Evolutionary conservation across 2,797 vertebrate genomes (phyloP), one percentile per base, ranked within the genome.

Genomic region (Coregonus ussuriensis): DNA sequence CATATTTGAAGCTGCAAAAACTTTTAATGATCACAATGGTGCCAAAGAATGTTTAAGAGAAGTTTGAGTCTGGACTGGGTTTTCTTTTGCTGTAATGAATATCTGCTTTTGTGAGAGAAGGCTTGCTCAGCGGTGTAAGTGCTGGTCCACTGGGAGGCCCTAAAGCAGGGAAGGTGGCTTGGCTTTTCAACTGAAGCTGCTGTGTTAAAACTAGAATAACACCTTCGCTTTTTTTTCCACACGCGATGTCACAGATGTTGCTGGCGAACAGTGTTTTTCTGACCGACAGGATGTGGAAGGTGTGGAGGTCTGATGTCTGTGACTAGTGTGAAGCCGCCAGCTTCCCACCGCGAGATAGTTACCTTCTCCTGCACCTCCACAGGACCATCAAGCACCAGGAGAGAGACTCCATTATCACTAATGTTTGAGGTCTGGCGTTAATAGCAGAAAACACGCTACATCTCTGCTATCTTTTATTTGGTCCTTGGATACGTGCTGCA

Each of bases 211-310:
- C 69, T 62, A 56, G 75, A 74, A 67, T 74, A 65, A 71, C 69
- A 52, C 76, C 71, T 0, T 13, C 14, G 54, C 25, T 35, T 51
- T 72, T 72, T 41, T 11, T 59, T 71, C 56, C 76, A 77, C 69
- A 76, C 63, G 35, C 52, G 79, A 72, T 72, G 71, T 83, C 31
- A 37, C 83, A 84, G 77, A 76, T 85, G 83, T 82, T 81, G 53
- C 53, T 53, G 54, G 18, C 54, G 16, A 59, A 59, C 16, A 59
- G 21, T 67, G 70, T 79, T 67, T 68, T 68, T 69, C 65, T 76
- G 63, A 77, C 63, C 31, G 13, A 79, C 41, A 79, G 76, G 21
- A 83, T 68, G 75, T 6, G 13, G 51, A 77, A 25, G 25, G 21
- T 3, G 7, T 6, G 37, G 13, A 67, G 47, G 56, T 66, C 25